These are phyloP conservation scores for Plutella xylostella DNA, from an alignment of 2,888 invertebrate genomes.

Conservation along the genomic window DNA sequence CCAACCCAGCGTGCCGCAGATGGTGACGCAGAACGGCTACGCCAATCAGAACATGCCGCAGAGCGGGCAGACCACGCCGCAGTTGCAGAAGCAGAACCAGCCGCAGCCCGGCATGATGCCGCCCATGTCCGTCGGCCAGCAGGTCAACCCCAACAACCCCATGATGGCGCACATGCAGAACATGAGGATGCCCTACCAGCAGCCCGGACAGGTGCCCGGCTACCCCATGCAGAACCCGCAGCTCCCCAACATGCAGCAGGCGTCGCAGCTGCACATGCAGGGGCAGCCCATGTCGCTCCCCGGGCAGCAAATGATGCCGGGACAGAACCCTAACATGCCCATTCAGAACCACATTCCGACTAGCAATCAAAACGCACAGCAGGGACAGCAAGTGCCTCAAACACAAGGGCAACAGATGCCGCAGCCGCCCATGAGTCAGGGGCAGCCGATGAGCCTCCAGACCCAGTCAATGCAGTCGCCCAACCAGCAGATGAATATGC, in stretches of 20 bases:
- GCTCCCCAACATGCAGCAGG: conserved; percentile 32
- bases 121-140: conserved; percentile 36
- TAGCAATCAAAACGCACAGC: conserved; percentile 15
- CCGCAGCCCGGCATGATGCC: conserved; percentile 40
- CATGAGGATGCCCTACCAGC: conserved; percentile 52
- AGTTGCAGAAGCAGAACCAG: conserved; percentile 36
- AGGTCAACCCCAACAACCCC: conserved; percentile 41
- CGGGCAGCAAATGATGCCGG: conserved; percentile 16
- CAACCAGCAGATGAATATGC: not conserved
- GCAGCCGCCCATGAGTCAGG: conserved; percentile 12
- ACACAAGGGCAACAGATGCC: conserved; percentile 28
- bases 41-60: conserved; percentile 30
- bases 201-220: not conserved
- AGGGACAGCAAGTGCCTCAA: conserved; percentile 29
- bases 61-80: conserved; percentile 29
- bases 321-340: not conserved
- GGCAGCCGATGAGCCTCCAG: not conserved
- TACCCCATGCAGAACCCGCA: not conserved
- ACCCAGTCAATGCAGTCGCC: conserved; percentile 1
- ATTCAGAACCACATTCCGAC: conserved; percentile 3
- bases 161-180: conserved; percentile 56
- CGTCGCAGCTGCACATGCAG: conserved; percentile 30
- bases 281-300: conserved; percentile 22
- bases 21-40: conserved; percentile 35
- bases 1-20: conserved; percentile 43